Percentiles rank a stretch among this genome's conserved stretches.
Conservation (phyloP, 2,888 invertebrate genomes). For the Arenicola marina region DNA sequence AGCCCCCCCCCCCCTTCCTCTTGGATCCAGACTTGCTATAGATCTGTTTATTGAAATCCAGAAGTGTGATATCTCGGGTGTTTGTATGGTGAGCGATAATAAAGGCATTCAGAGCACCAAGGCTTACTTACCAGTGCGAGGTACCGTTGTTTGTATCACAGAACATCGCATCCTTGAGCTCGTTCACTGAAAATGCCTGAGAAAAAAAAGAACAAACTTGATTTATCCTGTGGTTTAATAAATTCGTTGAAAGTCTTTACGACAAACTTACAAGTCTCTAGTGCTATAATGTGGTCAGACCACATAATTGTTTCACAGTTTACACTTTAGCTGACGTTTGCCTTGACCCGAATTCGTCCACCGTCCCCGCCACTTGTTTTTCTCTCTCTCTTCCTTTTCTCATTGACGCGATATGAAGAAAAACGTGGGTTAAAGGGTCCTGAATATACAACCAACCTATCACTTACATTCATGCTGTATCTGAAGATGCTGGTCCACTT, state of each 20-base stretch:
- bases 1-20: too few species aligned
- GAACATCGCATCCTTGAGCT: constrained; percentile 22
- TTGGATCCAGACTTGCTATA: too few species aligned
- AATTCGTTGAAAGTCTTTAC: neutral
- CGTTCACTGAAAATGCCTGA: constrained; percentile 29
- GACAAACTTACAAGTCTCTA: neutral
- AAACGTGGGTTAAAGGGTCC: too few species aligned
- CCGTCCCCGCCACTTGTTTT: too few species aligned
- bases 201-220: constrained; percentile 4
- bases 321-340: too few species aligned
- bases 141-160: constrained; percentile 10
- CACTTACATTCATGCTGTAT: constrained; percentile 52
- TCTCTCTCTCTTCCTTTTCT: too few species aligned
- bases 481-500: constrained; percentile 57
- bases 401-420: too few species aligned
- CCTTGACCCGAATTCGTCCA: too few species aligned
- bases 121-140: neutral
- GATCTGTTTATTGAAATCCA: too few species aligned
- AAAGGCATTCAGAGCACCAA: neutral
- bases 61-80: neutral
- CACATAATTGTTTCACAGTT: too few species aligned
- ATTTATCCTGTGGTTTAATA: neutral
- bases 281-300: too few species aligned
- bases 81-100: neutral
- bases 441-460: too few species aligned